A percentile compares a stretch with the other conserved stretches of the same genome.
Conservation (phyloP, 1,140 invertebrate genomes). For the Apis dorsata region DNA sequence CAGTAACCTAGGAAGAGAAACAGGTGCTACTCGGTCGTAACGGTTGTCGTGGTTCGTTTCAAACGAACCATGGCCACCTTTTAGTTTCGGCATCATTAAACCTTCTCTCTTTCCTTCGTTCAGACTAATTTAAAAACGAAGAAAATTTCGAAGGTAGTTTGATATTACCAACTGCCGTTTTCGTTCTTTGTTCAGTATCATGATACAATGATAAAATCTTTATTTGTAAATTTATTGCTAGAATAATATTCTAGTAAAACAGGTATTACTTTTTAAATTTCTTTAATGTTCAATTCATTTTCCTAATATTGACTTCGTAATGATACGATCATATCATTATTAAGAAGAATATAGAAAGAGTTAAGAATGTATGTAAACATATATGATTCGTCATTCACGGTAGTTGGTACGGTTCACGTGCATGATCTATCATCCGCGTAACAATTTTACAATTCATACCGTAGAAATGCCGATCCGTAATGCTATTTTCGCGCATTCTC, state of each 20-base stretch:
- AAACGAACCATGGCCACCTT: constrained; percentile 41
- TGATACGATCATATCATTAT: background rate
- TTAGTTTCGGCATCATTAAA: constrained; percentile 52
- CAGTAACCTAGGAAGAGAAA: constrained; percentile 26
- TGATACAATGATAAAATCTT: too few species aligned
- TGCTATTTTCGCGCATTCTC: constrained; percentile 45
- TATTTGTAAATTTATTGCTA: background rate
- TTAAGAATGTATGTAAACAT: background rate
- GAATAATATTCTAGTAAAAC: background rate
- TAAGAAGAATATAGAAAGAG: background rate
- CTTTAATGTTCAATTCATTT: background rate
- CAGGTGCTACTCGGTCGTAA: constrained; percentile 55
- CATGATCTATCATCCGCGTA: constrained; percentile 56
- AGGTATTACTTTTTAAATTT: background rate
- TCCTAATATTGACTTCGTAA: background rate
- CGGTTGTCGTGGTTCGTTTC: constrained; percentile 40
- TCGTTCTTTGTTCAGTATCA: background rate
- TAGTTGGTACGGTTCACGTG: constrained; percentile 26
- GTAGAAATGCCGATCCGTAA: constrained; percentile 54
- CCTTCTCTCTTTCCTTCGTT: background rate
- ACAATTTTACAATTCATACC: constrained; percentile 37
- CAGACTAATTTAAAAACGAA: background rate
- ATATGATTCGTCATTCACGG: constrained; percentile 56
- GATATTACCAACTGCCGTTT: background rate
- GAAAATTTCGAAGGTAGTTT: constrained; percentile 28